Base-by-base conservation (phyloP, 2,113 vertebrate genomes). In the Ammospiza caudacuta region DNA sequence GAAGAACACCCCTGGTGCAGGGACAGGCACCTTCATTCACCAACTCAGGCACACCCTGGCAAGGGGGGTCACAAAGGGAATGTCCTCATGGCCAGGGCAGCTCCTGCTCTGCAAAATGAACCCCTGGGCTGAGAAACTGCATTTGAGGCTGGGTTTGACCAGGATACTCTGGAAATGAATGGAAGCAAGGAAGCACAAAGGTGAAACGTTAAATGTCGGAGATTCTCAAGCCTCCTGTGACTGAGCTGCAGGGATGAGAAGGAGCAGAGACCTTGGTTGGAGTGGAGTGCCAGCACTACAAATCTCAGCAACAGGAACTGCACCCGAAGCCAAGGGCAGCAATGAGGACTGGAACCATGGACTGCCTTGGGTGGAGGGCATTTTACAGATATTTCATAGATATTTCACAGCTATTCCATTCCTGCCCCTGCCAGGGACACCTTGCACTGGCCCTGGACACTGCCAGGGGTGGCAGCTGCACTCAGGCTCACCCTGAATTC, bases 111-210 rank as follows among this genome's bases (percentile, higher is more conserved):
- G 89, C 49, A 82, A 7, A 19, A n/a, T 28, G 29, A 58, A 21
- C 22, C 61, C 43, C 25, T 11, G 70, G n/a, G 25, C 57, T 75
- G 24, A 51, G 57, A 27, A 29, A 29, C 35, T 61, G 70, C 35
- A 14, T 4, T 7, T 28, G 6, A 3, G 7, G 20, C 1, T 9
- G 55, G 1, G 10, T 21, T 75, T n/a, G 35, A 54, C 5, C 41
- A 35, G 76, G 44, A 14, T 1, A 11, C 21, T n/a, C 75, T 7
- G 17, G 47, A 31, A 59, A 59, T 5, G 1, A n/a, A 35, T 0
- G 15, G 22, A 63, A 24, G 6, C 27, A 15, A 35, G 43, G 55
- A 39, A 2, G 4, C 28, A 66, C 4, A 22, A 11, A 55, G 24
- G 28, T 8, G 33, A 51, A 33, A 63, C 24, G 5, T 7, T 9